Evolutionary conservation across 2,888 invertebrate species (phyloP).

Genomic region (Melitaea athalia): DNA sequence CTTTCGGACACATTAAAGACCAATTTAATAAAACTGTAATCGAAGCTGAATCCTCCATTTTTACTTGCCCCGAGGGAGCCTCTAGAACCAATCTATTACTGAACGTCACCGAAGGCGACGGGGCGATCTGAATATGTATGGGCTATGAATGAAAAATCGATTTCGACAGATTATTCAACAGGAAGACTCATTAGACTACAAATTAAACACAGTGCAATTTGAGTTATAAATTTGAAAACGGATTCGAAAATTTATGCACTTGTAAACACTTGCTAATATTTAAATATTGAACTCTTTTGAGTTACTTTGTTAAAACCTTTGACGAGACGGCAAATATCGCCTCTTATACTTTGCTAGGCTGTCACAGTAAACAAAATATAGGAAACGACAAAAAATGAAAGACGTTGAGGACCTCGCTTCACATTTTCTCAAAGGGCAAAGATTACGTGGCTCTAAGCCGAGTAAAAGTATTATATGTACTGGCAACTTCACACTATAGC

Average conservation of each 20-base stretch:
- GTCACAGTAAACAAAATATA: no score
- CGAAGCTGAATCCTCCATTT: conserved; percentile 13
- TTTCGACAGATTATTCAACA: conserved; percentile 38
- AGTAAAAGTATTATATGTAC: no score
- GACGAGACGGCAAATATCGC: no score
- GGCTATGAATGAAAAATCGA: conserved; percentile 40
- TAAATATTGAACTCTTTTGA: neutral
- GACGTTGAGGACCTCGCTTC: no score
- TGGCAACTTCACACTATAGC: no score
- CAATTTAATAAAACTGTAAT: conserved; percentile 19
- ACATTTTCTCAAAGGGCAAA: no score
- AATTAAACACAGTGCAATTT: conserved; percentile 17
- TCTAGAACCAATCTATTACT: conserved; percentile 23
- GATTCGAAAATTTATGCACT: neutral
- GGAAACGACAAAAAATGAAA: no score
- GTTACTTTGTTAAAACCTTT: no score
- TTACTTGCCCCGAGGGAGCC: conserved; percentile 19
- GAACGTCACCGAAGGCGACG: conserved; percentile 30
- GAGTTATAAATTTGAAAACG: conserved; percentile 7
- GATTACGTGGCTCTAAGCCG: no score
- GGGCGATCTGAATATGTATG: conserved; percentile 40
- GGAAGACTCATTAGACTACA: conserved; percentile 33
- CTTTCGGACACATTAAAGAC: neutral
- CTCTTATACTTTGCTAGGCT: no score
- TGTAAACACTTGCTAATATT: neutral